These are phyloP conservation scores for Astreopora myriophthalma DNA, from an alignment of 64 coral and sea anemone genomes.

Conservation along the genomic window DNA sequence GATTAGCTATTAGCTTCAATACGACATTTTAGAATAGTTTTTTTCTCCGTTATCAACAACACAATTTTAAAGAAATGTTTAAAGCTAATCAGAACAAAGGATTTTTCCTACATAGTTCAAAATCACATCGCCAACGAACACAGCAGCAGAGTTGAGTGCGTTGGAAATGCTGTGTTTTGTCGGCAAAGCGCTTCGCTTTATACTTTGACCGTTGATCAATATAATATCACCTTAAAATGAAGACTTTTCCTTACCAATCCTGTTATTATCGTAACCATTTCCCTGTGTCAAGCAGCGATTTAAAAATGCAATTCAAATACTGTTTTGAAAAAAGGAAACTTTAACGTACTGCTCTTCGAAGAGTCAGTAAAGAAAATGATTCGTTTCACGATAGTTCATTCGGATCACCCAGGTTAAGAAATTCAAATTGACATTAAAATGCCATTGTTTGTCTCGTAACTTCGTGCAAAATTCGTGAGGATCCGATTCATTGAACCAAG, in stretches of 20 bases:
- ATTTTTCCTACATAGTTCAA: no score
- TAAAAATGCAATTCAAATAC: background rate
- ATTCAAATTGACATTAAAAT: background rate
- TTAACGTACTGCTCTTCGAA: no score
- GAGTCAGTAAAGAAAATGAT: background rate
- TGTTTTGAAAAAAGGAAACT: background rate
- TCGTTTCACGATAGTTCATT: background rate
- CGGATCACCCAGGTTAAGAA: background rate
- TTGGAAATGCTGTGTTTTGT: no score
- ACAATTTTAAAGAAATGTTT: no score
- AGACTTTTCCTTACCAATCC: background rate
- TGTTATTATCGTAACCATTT: background rate
- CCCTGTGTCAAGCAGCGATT: background rate
- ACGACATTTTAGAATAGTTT: background rate
- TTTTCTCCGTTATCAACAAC: no score
- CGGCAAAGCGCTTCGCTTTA: background rate
- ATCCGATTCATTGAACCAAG: background rate
- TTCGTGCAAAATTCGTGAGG: background rate
- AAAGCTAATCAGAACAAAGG: background rate
- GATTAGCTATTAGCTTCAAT: background rate
- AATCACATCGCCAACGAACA: no score
- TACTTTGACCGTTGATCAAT: no score
- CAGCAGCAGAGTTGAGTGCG: no score
- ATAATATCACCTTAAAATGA: background rate
- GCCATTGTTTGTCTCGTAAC: background rate